phyloP scores from a whole-genome alignment of 2,888 invertebrate species.

The Osmoderma eremita region DNA sequence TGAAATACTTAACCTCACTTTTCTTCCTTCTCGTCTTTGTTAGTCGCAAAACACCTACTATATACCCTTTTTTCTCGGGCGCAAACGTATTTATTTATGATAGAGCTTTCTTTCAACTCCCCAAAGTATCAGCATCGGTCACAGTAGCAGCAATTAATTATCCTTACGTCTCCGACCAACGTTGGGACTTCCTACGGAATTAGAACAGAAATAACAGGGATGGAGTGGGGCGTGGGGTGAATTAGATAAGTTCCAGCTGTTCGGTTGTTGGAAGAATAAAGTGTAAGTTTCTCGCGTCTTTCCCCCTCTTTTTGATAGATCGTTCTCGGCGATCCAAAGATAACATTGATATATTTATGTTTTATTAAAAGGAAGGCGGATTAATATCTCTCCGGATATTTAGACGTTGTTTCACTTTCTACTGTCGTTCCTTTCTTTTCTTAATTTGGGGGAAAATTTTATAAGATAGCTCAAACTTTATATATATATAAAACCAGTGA shows the following conservation, averaged over 20 bases:
- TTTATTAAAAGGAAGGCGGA: conserved; percentile 5
- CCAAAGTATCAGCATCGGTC: conserved; percentile 7
- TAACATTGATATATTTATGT: conserved; percentile 30
- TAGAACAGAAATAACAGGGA: conserved; percentile 32
- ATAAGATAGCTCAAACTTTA: too few species aligned
- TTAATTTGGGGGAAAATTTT: too few species aligned
- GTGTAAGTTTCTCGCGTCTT: conserved; percentile 14
- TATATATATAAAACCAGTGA: too few species aligned
- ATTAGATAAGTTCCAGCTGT: conserved; percentile 37
- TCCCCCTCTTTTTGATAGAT: conserved; percentile 16
- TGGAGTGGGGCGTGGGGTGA: too few species aligned
- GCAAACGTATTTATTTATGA: conserved; percentile 16
- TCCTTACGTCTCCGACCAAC: conserved; percentile 17
- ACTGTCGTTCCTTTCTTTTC: too few species aligned
- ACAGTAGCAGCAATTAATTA: conserved; percentile 28
- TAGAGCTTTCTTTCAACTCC: conserved; percentile 21
- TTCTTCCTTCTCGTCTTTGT: background rate
- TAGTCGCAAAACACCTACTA: too few species aligned
- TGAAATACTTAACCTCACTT: background rate
- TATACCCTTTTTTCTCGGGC: background rate
- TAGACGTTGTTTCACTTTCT: too few species aligned
- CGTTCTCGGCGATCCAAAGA: conserved; percentile 1
- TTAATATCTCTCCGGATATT: background rate
- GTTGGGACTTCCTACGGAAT: conserved; percentile 20
- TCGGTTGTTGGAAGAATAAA: conserved; percentile 38